A percentile compares a stretch with the other conserved stretches of the same genome.
Evolutionary conservation across 2,113 vertebrate genomes (phyloP).

Genomic region (Sula dactylatra): DNA sequence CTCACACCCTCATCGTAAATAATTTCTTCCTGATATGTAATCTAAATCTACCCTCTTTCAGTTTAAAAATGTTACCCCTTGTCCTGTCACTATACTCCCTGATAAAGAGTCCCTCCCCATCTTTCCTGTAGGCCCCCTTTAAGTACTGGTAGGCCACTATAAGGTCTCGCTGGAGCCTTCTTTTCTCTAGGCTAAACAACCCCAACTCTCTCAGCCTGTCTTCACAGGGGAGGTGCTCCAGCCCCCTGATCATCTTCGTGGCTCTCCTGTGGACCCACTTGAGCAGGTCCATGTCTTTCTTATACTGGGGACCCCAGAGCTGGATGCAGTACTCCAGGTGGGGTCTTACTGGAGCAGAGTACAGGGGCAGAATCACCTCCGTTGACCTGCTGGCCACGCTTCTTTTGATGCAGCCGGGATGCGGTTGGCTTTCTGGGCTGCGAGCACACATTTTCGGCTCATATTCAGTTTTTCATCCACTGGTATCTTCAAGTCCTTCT

Average conservation of each 20-base stretch:
- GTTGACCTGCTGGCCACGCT: not conserved
- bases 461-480: not conserved
- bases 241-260: not conserved
- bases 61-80: not conserved
- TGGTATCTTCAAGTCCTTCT: not conserved
- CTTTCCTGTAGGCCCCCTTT: not conserved
- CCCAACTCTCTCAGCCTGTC: not conserved
- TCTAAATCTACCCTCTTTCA: not conserved
- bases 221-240: not conserved
- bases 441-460: not conserved
- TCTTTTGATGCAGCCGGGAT: not conserved
- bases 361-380: not conserved
- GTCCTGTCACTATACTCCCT: not conserved
- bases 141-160: not conserved
- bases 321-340: not conserved
- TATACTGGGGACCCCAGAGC: not conserved
- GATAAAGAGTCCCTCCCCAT: not conserved
- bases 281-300: not conserved
- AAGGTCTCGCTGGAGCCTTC: not conserved
- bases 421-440: not conserved
- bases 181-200: not conserved
- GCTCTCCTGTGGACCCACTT: not conserved
- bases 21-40: not conserved
- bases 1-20: not conserved
- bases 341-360: not conserved